phyloP scores from a whole-genome alignment of 2,888 invertebrate species.

The Parthenolecanium corni region DNA sequence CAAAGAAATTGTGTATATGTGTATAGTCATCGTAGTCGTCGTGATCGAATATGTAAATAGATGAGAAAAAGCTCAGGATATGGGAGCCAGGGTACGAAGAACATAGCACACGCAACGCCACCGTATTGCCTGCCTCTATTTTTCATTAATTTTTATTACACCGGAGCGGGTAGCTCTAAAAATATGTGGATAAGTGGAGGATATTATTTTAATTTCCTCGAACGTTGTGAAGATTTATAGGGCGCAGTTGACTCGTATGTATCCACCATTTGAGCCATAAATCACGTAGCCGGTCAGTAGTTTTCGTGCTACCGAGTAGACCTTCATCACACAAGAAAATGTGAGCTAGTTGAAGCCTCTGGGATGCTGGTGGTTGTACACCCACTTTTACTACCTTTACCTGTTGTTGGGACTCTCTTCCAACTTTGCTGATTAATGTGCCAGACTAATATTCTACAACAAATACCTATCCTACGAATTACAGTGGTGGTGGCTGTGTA shows the following conservation, averaged over 20 bases:
- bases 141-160: slow-evolving; percentile 28
- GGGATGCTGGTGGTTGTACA: neutral
- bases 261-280: slow-evolving; percentile 24
- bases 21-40: neutral
- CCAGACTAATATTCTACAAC: neutral
- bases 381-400: slow-evolving; percentile 15
- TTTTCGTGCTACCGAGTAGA: slow-evolving; percentile 26
- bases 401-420: neutral
- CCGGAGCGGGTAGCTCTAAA: slow-evolving; percentile 20
- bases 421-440: slow-evolving; percentile 11
- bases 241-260: slow-evolving; percentile 26
- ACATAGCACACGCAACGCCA: slow-evolving; percentile 20
- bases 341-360: neutral
- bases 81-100: neutral
- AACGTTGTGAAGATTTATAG: slow-evolving; percentile 26
- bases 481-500: too few relatives aligned
- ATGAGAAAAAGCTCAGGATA: neutral
- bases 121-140: slow-evolving; percentile 21
- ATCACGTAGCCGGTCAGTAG: slow-evolving; percentile 24
- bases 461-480: neutral
- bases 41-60: slow-evolving; percentile 12
- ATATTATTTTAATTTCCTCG: slow-evolving; percentile 28
- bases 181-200: slow-evolving; percentile 27
- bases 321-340: slow-evolving; percentile 15
- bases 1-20: neutral